Evolutionary conservation across 2,113 vertebrate genomes (phyloP), one percentile per base, ranked within the genome.

Genomic region (Ophthalmolycus amberensis): DNA sequence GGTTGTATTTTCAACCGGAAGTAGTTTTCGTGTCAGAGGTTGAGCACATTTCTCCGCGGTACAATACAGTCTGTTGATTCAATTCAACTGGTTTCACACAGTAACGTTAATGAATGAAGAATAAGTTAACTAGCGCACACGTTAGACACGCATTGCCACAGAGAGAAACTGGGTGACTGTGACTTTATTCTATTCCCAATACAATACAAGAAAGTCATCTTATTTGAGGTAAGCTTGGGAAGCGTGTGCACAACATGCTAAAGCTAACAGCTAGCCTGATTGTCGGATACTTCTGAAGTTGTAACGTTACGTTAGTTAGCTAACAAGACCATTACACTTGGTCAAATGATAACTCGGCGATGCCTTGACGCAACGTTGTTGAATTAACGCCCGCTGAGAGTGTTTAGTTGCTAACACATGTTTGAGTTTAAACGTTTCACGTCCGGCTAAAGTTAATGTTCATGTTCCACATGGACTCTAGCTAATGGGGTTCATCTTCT

Each of bases 21-120:
- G 91, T 2, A 85, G 75, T 90, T 86, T 4, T 0, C 22, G 32
- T 71, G 82, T 90, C 83, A 83, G 60, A 85, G 90, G 85, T 92
- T 27, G 85, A 70, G 58, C 93, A 93, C 93, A 83, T 94, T 72
- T 8, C 48, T 85, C 56, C 69, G 89, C 85, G 89, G 88, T 58
- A 52, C 29, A 22, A 15, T 52, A 9, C 38, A 59, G 56, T 59
- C 56, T 29, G 5, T 2, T 29, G 25, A 2, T 14, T 6, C 12
- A 27, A 6, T 29, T 29, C 18, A 2, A 59, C 56, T 59, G 25
- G 42, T n/a, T 63, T 77, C 25, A 16, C 6, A 29, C 1, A 64
- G 34, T 27, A 66, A 15, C n/a, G 64, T 4, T 15, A 27, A 91
- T 92, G 85, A 90, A 93, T 92, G 65, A 87, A 85, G 0, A 71